Base-by-base conservation (phyloP, 1,140 invertebrate genomes). In the Magallana angulata region DNA sequence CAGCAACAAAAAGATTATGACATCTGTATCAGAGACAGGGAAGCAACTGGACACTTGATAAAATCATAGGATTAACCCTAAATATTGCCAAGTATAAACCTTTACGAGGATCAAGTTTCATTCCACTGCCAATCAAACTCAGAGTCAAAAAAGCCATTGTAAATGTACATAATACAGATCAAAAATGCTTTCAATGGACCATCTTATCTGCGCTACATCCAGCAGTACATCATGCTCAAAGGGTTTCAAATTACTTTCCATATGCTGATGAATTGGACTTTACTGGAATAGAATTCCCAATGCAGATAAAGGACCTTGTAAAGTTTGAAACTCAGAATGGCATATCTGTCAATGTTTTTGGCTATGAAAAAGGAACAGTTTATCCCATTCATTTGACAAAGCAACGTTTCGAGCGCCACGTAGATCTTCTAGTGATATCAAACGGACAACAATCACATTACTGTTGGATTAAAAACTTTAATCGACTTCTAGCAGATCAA, bases 391-490 rank as follows among this genome's bases (percentile, higher is more conserved):
- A 24, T 24, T 24, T 24, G 18, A 24, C 18, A 24, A 24, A 24
- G 18, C 18, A 76, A 16, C 68, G 80, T 12, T 64, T 36, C 36
- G 57, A 86, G 5, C 57, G 30, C 30, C 88, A 89, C 9, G 58
- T 86, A 8, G 57, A 89, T 57, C 59, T 90, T 30, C 57, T 90
- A 6, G 5, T 88, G 57, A 89, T 90, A 59, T 85, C 86, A 3
- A 76, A 90, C 57, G 58, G 18, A 6, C 48, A 68, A 12, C 84
- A 84, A n/a, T 71, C 76, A 2, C 88, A 86, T n/a, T 89, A 80
- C 83, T 89, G 88, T 80, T 86, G 68, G 62, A 86, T 88, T 12
- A 89, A 84, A 58, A 71, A 89, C 6, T 18, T 86, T 24, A 24
- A 24, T 85, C 16, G 84, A 83, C 60, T 62, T 57, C 6, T 30